Evolutionary conservation across 2,797 vertebrate species (phyloP).

Genomic region (Argya squamiceps): DNA sequence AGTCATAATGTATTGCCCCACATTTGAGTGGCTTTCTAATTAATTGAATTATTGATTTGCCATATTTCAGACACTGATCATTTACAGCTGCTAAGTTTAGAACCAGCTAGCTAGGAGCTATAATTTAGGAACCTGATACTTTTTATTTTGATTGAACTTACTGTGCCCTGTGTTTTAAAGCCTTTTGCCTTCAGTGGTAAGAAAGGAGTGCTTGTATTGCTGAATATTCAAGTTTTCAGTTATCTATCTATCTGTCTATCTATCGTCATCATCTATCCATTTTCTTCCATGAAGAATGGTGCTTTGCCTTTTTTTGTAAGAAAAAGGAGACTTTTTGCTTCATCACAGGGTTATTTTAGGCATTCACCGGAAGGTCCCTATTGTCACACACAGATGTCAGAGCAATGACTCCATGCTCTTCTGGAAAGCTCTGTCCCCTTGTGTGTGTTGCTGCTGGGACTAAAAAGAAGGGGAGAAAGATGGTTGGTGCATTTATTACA

Average conservation of each 20-base stretch:
- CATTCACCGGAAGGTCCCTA: background rate
- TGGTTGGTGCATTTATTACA: background rate
- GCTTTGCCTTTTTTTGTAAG: background rate
- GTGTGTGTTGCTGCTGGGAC: background rate
- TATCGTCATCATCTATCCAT: background rate
- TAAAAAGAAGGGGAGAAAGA: background rate
- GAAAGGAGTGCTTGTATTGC: background rate
- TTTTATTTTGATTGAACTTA: background rate
- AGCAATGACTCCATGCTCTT: background rate
- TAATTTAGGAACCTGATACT: background rate
- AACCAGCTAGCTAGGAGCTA: background rate
- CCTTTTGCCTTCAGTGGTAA: background rate
- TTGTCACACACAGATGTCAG: background rate
- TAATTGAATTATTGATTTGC: conserved; percentile 20
- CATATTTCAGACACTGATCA: background rate
- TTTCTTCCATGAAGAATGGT: background rate
- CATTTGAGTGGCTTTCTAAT: conserved; percentile 5
- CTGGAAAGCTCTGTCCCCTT: background rate
- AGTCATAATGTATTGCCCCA: background rate
- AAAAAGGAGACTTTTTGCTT: background rate
- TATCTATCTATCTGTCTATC: fast-evolving
- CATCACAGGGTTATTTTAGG: background rate
- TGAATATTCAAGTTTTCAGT: background rate
- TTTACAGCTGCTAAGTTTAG: background rate
- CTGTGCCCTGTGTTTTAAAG: background rate